Base-by-base conservation (phyloP, 1,140 invertebrate species). In the Kradibia gibbosae region DNA sequence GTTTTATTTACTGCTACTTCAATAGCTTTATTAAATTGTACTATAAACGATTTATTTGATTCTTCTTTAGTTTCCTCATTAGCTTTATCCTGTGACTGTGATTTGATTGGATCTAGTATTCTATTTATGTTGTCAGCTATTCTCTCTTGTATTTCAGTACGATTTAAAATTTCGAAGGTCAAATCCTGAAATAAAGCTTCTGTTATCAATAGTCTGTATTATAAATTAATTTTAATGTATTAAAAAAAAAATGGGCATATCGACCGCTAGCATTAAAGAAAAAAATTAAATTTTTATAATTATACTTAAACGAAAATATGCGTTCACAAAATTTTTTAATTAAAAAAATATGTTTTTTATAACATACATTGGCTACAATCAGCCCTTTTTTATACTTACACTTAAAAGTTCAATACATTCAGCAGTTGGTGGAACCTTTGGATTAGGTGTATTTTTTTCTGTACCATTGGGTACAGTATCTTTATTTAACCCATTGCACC, bases 41-140 rank as follows among this genome's bases (percentile, higher is more conserved):
- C 10, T 45, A 81, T 55, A 45, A 81, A 70, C 13, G 72, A 55
- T 36, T 55, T 76, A 55, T 36, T 75, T n/a, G 5, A 28, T 53
- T 42, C 48, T 55, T 53, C 60, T 74, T 67, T 67, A n/a, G 57
- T 13, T 50, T 28, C 57, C 28, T 75, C n/a, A 55, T 53, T 28
- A 76, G 31, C 25, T 28, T 53, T 74, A 45, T 28, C 31, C 20
- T 42, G 25, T 22, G 70, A 70, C 55, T 17, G 75, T 53, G n/a
- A 45, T 55, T 81, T 75, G 42, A 75, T 67, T 75, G 79, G 55
- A 20, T 50, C 55, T 39, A 80, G 17, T 65, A 62, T 42, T 53
- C 28, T 76, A 34, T 77, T 81, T 36, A 81, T 76, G 57, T 81
- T 81, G 15, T 62, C 15, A 45, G 65, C 80, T 81, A 81, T 81